Evolutionary conservation across 1,140 invertebrate species (phyloP).

Genomic region (Liolophura sinensis): DNA sequence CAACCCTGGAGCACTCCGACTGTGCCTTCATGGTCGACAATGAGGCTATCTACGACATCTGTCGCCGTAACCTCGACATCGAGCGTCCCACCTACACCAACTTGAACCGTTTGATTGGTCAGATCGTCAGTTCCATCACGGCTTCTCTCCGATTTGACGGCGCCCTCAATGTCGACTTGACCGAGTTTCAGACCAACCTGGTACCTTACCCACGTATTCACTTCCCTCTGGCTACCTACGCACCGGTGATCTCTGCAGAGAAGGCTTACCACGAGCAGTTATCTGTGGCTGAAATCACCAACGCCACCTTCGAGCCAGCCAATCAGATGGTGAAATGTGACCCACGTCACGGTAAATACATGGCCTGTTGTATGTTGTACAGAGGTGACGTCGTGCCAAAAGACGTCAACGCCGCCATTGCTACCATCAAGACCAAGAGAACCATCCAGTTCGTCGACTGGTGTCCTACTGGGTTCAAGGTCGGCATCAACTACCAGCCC

Average conservation of each 20-base stretch:
- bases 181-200: constrained; percentile 74
- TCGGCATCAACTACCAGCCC: constrained; percentile 42
- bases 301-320: constrained; percentile 75
- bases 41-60: constrained; percentile 91
- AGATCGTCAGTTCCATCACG: constrained; percentile 66
- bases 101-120: constrained; percentile 70
- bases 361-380: constrained; percentile 47
- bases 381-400: constrained; percentile 60
- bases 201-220: constrained; percentile 36
- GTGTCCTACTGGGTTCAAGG: constrained; percentile 77
- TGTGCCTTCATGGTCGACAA: constrained; percentile 66
- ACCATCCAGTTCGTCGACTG: constrained; percentile 88
- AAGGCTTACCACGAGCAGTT: constrained; percentile 68
- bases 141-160: constrained; percentile 71
- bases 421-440: constrained; percentile 76
- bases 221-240: constrained; percentile 44
- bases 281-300: constrained; percentile 73
- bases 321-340: constrained; percentile 82
- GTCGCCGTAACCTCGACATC: constrained; percentile 73
- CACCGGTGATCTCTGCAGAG: constrained; percentile 41
- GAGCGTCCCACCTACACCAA: constrained; percentile 73
- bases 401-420: constrained; percentile 84
- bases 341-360: constrained; percentile 49
- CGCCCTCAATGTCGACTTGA: constrained; percentile 76
- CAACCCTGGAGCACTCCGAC: constrained; percentile 54